Evolutionary conservation across 2,888 invertebrate species (phyloP).

Genomic region (Cephonodes hylas): DNA sequence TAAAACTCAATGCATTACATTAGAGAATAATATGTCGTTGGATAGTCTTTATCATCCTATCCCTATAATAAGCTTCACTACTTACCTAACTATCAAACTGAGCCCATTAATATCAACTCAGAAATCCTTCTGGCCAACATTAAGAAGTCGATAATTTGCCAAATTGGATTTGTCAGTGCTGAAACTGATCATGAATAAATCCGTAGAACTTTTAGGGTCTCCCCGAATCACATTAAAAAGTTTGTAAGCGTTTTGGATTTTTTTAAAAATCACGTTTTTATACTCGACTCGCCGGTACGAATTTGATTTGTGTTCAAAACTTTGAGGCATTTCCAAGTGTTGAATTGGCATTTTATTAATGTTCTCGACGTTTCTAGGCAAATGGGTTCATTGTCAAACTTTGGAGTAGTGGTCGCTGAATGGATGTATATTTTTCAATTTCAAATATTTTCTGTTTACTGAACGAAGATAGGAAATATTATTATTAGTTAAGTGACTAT

Average conservation of each 20-base stretch:
- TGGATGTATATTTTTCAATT: background rate
- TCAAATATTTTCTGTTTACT: background rate
- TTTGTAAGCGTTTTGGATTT: slow-evolving; percentile 21
- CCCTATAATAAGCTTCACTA: background rate
- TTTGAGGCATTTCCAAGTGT: background rate
- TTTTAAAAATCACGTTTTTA: background rate
- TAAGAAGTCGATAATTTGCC: slow-evolving; percentile 11
- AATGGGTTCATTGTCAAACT: background rate
- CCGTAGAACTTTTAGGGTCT: slow-evolving; percentile 22
- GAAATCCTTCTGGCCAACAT: background rate
- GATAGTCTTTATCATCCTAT: background rate
- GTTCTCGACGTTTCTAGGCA: background rate
- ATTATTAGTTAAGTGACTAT: too few species aligned
- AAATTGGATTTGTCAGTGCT: slow-evolving; percentile 17
- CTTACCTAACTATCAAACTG: background rate
- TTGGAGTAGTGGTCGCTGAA: background rate
- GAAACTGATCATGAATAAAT: slow-evolving; percentile 31
- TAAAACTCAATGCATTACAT: too few species aligned
- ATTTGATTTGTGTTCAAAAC: slow-evolving; percentile 4
- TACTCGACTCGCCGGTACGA: background rate
- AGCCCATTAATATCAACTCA: background rate
- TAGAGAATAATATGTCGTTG: too few species aligned
- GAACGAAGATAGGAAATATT: background rate
- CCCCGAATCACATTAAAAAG: slow-evolving; percentile 31
- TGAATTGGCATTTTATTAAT: slow-evolving; percentile 8